Base-by-base conservation (phyloP, 2,888 invertebrate genomes). In the Pediacus dermestoides region DNA sequence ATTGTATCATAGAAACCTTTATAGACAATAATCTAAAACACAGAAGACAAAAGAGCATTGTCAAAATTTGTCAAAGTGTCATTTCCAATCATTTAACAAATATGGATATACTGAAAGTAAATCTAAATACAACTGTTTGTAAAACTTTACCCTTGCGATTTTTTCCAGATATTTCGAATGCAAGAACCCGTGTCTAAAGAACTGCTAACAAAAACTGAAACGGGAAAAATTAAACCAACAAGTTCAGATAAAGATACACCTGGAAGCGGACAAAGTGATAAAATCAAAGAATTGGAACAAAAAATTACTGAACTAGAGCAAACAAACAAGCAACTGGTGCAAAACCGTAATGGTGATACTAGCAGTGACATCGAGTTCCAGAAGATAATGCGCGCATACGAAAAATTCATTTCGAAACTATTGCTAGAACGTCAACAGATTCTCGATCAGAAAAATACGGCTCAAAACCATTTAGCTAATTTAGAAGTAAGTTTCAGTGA, bases 401-500 rank as follows among this genome's bases (percentile, higher is more conserved):
- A 67, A 36, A 45, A 49, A 15, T 54, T 67, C 16, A 49, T 66
- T 18, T 45, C 50, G 2, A 54, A 60, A 36, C 42, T 67, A 2
- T 52, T 63, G 37, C 13, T 38, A 3, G 65, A 64, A 28, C 55
- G 61, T 21, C 53, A 63, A 36, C 26, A 39, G 4, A 18, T 61
- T 6, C 39, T 57, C 13, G 42, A 50, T 2, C 57, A 64, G 34
- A 60, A 59, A 15, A 50, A 57, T 11, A 36, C 52, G 6, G 43
- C 52, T n/a, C 39, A 48, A 10, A 21, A 4, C 2, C 63, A 67
- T 46, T 42, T 63, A 12, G 48, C 55, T 1, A 62, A 64, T 43
- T 41, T 68, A 13, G 64, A 67, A 43, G 31, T 34, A 4, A 57
- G 65, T 13, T 66, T 63, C 39, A 44, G 52, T n/a, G 60, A 63